These are phyloP conservation scores for Hydractinia symbiolongicarpus DNA, from an alignment of 30 jellyfish, hydroid and myxozoan species.

Conservation along the genomic window DNA sequence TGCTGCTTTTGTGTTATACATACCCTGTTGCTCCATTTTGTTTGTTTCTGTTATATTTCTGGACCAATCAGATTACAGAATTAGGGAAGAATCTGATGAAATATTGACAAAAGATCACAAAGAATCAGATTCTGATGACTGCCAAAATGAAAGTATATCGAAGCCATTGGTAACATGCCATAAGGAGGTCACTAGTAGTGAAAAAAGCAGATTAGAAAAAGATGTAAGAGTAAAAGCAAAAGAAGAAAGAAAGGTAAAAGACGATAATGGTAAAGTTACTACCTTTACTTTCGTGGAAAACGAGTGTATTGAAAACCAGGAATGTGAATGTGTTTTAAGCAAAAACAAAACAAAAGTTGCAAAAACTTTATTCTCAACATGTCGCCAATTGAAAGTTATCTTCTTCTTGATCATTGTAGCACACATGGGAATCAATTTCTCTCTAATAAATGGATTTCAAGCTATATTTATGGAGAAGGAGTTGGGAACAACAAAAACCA, in stretches of 20 bases:
- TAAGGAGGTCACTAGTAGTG: neutral
- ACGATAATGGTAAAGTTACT: no score
- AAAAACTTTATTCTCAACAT: no score
- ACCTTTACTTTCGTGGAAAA: no score
- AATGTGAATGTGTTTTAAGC: no score
- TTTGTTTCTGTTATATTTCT: neutral
- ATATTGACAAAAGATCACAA: no score
- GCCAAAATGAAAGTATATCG: no score
- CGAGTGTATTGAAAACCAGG: no score
- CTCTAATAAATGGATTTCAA: neutral
- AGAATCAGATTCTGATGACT: no score
- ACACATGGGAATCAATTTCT: neutral
- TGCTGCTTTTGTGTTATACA: neutral
- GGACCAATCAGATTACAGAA: neutral
- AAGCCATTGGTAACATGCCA: neutral
- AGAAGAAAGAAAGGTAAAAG: neutral
- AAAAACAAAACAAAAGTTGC: no score
- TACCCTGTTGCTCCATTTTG: neutral
- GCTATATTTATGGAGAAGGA: neutral
- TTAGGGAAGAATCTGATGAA: neutral
- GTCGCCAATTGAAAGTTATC: neutral
- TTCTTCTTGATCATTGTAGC: neutral
- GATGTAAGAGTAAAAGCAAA: neutral
- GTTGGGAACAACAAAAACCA: slow-evolving; percentile 11
- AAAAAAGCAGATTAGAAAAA: neutral